Percentiles rank a stretch among this genome's conserved stretches.
phyloP scores from a whole-genome alignment of 2,113 vertebrate species.

The Scophthalmus maximus region DNA sequence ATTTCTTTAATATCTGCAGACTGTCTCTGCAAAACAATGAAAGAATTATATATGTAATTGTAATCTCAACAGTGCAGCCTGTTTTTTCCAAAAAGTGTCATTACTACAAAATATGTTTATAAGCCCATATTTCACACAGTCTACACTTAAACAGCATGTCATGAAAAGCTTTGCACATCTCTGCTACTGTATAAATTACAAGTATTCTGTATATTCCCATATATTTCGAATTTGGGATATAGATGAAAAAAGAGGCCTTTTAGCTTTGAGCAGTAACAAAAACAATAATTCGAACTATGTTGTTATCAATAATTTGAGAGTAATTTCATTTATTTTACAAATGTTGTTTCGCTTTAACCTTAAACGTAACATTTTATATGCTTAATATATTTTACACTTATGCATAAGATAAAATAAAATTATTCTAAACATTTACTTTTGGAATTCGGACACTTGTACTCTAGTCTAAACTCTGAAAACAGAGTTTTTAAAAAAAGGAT shows the following conservation, averaged over 20 bases:
- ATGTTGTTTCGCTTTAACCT: neutral
- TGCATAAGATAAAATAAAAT: neutral
- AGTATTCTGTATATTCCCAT: neutral
- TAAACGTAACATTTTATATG: neutral
- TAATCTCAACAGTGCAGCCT: neutral
- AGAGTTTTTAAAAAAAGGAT: too few relatives aligned
- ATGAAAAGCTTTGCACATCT: neutral
- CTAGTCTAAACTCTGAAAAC: too few relatives aligned
- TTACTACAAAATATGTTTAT: neutral
- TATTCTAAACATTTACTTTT: neutral
- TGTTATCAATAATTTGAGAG: neutral
- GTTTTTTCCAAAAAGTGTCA: neutral
- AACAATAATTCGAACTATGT: neutral
- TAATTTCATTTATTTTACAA: too few relatives aligned
- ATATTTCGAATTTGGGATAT: neutral
- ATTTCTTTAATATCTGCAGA: slow-evolving; percentile 24
- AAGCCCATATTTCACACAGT: neutral
- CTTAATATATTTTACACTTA: neutral
- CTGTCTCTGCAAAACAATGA: slow-evolving; percentile 8
- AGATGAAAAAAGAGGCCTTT: neutral
- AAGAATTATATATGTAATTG: slow-evolving; percentile 1
- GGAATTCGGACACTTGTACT: too few relatives aligned
- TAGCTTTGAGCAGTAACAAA: neutral
- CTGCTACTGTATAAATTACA: neutral
- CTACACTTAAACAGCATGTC: neutral